These are phyloP conservation scores for Cheilosia grossa DNA, from an alignment of 2,888 invertebrate genomes.

Conservation along the genomic window DNA sequence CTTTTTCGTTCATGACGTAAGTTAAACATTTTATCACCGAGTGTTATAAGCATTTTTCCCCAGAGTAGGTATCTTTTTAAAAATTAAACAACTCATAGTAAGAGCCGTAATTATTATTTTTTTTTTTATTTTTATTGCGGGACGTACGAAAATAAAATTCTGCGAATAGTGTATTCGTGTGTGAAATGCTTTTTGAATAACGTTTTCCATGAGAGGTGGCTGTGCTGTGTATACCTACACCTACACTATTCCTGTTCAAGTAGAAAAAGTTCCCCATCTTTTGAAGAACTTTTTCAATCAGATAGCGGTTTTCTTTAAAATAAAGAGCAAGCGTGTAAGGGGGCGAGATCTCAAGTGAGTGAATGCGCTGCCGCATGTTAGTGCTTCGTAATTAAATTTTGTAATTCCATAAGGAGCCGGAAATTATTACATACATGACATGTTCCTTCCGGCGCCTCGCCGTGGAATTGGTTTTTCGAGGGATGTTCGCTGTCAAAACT, in stretches of 20 bases:
- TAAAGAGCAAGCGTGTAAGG: neutral
- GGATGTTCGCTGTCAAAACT: slow-evolving; percentile 52
- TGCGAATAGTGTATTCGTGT: neutral
- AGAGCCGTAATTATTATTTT: neutral
- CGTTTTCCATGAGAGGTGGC: neutral
- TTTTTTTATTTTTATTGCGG: too few relatives aligned
- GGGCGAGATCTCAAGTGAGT: slow-evolving; percentile 3
- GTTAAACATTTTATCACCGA: slow-evolving; percentile 30
- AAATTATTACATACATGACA: slow-evolving; percentile 42
- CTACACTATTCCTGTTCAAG: neutral
- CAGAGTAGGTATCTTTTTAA: slow-evolving; percentile 1
- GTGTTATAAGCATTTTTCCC: neutral
- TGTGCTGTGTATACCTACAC: neutral
- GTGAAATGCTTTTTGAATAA: slow-evolving; percentile 22
- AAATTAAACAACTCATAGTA: slow-evolving; percentile 26
- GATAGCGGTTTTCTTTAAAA: slow-evolving; percentile 22
- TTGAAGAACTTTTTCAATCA: slow-evolving; percentile 31
- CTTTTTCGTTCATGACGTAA: slow-evolving; percentile 2
- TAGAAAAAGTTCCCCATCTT: neutral
- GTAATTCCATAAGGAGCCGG: slow-evolving; percentile 36
- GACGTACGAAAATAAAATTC: neutral
- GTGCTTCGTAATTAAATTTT: slow-evolving; percentile 61
- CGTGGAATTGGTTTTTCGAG: slow-evolving; percentile 2
- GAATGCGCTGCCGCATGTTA: slow-evolving; percentile 18
- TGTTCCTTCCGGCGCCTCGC: slow-evolving; percentile 17